These are phyloP conservation scores for Germaria angustata DNA, from an alignment of 2,888 invertebrate genomes.

Conservation along the genomic window DNA sequence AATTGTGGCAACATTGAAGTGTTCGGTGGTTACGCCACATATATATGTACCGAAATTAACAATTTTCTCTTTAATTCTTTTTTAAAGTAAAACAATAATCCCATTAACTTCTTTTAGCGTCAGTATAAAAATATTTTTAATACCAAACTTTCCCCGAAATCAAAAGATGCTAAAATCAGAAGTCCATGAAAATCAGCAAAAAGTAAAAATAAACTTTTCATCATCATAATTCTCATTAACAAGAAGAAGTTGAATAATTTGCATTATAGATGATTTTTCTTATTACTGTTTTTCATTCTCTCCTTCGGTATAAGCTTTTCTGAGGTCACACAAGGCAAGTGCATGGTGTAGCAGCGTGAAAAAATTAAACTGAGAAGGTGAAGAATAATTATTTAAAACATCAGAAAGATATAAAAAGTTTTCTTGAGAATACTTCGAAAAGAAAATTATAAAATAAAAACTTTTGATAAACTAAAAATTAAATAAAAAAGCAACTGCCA, in stretches of 20 bases:
- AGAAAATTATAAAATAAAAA: slow-evolving; percentile 56
- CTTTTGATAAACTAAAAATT: slow-evolving; percentile 42
- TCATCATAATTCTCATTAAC: slow-evolving; percentile 39
- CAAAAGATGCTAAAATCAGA: neutral
- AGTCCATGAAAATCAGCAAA: slow-evolving; percentile 15
- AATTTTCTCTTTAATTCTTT: too few species aligned
- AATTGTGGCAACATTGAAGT: too few species aligned
- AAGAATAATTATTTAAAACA: slow-evolving; percentile 65
- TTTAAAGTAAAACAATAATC: too few species aligned
- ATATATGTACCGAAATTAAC: too few species aligned
- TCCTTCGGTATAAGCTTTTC: slow-evolving; percentile 32
- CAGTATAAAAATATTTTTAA: too few species aligned
- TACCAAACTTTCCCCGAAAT: slow-evolving; percentile 1
- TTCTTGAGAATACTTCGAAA: slow-evolving; percentile 35
- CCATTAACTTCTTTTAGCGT: too few species aligned
- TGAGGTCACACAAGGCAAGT: slow-evolving; percentile 57
- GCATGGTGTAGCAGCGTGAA: neutral
- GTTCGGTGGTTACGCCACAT: too few species aligned
- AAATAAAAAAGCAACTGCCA: slow-evolving; percentile 47
- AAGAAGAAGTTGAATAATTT: slow-evolving; percentile 46
- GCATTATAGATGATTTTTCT: slow-evolving; percentile 32
- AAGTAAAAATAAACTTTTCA: slow-evolving; percentile 42
- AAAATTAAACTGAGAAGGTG: slow-evolving; percentile 49
- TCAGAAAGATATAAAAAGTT: slow-evolving; percentile 59
- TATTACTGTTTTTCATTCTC: neutral